These are phyloP conservation scores for Pocota personata DNA, from an alignment of 2,888 invertebrate genomes.

Conservation along the genomic window DNA sequence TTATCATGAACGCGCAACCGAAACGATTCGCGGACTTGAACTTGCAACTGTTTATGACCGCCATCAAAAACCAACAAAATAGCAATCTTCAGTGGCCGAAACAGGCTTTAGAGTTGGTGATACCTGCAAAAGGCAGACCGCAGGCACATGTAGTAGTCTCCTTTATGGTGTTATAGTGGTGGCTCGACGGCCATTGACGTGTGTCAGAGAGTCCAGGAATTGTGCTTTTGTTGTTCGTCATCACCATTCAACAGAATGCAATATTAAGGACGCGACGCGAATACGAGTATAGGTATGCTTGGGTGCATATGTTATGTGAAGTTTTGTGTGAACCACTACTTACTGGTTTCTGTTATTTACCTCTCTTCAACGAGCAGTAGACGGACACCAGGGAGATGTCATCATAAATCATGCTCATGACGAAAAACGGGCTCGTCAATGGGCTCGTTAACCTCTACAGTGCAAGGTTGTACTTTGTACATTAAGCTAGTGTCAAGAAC, in stretches of 20 bases:
- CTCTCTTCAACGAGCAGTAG: conserved; percentile 1
- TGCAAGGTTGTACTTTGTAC: conserved; percentile 51
- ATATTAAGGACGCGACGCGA: conserved; percentile 26
- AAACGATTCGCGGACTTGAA: conserved; percentile 61
- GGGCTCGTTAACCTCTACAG: conserved; percentile 53
- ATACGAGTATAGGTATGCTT: not conserved
- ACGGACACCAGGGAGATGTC: conserved; percentile 50
- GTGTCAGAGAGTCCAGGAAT: conserved; percentile 25
- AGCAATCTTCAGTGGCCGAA: conserved; percentile 47
- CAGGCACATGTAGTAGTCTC: conserved; percentile 20
- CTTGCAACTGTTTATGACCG: conserved; percentile 69
- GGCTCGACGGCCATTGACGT: conserved; percentile 42
- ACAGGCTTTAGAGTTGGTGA: conserved; percentile 49
- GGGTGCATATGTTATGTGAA: not conserved
- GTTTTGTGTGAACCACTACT: conserved; percentile 30
- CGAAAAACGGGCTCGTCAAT: conserved; percentile 47
- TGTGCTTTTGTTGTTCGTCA: conserved; percentile 37
- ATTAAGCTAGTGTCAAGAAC: conserved; percentile 60
- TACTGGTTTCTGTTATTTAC: conserved; percentile 31
- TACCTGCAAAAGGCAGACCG: conserved; percentile 35
- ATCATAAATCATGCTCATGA: conserved; percentile 70
- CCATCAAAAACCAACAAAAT: conserved; percentile 60
- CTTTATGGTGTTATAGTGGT: conserved; percentile 28
- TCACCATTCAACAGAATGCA: conserved; percentile 34
- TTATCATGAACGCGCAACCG: conserved; percentile 51